Conservation (phyloP, 2,797 vertebrate species). For the Cossypha heuglini region DNA sequence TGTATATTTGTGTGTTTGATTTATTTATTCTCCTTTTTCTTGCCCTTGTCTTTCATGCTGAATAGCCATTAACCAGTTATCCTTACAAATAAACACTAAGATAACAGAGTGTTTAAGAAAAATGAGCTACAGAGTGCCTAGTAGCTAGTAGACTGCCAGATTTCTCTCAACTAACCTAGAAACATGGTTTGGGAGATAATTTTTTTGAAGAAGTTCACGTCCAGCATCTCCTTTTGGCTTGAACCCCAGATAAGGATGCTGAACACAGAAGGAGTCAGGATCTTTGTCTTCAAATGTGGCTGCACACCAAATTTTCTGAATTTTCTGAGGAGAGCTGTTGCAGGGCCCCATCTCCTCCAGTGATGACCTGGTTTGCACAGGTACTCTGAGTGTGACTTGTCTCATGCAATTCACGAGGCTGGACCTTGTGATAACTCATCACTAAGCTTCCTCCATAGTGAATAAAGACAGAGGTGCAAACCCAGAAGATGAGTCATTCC, state of each 20-base stretch:
- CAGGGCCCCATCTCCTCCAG: background rate
- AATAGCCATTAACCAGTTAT: background rate
- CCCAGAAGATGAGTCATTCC: background rate
- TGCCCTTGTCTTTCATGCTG: background rate
- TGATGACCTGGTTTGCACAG: background rate
- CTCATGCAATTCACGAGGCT: background rate
- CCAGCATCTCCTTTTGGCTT: background rate
- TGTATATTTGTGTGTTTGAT: background rate
- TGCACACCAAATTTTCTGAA: background rate
- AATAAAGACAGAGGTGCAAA: background rate
- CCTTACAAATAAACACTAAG: background rate
- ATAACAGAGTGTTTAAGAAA: background rate
- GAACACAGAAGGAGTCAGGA: background rate
- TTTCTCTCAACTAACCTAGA: background rate
- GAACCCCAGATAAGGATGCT: rapidly evolving
- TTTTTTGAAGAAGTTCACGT: background rate
- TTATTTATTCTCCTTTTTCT: background rate
- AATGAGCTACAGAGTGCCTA: background rate
- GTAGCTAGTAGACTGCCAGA: background rate
- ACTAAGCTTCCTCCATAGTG: background rate
- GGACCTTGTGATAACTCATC: background rate
- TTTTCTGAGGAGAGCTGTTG: background rate
- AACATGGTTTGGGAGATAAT: rapidly evolving
- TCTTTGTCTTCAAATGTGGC: background rate
- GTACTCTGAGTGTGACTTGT: background rate